phyloP scores from a whole-genome alignment of 2,797 vertebrate species.

The Mus spretus region DNA sequence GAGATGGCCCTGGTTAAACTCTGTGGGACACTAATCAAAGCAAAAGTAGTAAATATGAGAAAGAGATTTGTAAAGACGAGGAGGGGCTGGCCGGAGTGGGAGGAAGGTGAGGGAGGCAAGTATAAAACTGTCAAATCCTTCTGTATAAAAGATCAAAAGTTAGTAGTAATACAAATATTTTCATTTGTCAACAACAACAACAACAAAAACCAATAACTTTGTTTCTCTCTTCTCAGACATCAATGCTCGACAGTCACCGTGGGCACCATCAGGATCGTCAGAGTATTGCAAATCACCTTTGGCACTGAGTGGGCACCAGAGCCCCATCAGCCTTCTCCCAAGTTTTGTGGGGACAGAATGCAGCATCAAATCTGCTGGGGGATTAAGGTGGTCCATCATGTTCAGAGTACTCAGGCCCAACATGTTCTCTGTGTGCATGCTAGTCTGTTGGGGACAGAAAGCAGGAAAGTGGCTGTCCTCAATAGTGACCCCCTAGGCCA shows the following conservation, averaged over 20 bases:
- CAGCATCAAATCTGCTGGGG: rapidly evolving
- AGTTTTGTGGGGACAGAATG: constrained; percentile 3
- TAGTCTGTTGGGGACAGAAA: background rate
- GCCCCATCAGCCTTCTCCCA: constrained; percentile 15
- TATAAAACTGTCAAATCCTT: background rate
- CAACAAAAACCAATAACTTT: background rate
- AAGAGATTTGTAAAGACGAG: background rate
- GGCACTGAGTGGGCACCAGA: background rate
- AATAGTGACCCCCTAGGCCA: rapidly evolving
- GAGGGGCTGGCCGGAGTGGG: no score
- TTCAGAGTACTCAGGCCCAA: rapidly evolving
- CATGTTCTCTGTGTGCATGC: rapidly evolving
- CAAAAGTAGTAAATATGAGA: background rate
- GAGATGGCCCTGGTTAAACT: background rate
- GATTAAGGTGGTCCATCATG: rapidly evolving
- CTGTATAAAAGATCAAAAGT: background rate
- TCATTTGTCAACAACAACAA: background rate
- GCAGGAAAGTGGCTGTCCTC: no score
- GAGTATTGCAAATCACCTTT: constrained; percentile 7
- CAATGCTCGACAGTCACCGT: rapidly evolving
- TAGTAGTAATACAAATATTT: background rate
- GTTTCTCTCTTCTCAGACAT: background rate
- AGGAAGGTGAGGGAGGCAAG: no score
- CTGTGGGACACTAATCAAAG: background rate
- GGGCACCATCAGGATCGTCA: background rate